Percentiles rank a stretch among this genome's conserved stretches.
These are phyloP conservation scores for Sebastes reedi DNA, from an alignment of 2,797 vertebrate genomes.

Conservation along the genomic window DNA sequence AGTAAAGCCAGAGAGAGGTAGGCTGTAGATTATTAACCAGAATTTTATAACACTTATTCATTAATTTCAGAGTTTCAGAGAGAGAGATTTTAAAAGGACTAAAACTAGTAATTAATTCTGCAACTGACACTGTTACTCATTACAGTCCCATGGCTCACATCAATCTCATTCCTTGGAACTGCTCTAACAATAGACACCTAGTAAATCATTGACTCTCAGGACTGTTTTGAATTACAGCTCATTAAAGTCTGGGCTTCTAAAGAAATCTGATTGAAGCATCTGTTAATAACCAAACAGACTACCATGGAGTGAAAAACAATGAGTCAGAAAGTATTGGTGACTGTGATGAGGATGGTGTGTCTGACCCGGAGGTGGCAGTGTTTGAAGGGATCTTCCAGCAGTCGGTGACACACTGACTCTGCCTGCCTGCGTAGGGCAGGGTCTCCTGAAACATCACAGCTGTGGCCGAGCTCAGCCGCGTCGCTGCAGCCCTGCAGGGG, in stretches of 20 bases:
- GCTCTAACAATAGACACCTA: not conserved
- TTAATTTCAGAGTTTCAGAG: not conserved
- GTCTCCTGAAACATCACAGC: slow-evolving; percentile 75
- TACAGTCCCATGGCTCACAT: not conserved
- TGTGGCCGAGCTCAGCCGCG: slow-evolving; percentile 75
- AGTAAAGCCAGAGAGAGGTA: not conserved
- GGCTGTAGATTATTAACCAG: not conserved
- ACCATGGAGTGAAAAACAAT: not conserved
- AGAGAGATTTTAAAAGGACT: not conserved
- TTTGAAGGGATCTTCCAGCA: slow-evolving; percentile 83
- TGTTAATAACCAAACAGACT: not conserved
- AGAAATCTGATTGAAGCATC: not conserved
- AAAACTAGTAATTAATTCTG: not conserved
- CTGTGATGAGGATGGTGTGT: not conserved
- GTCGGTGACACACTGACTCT: slow-evolving; percentile 77
- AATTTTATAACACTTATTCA: not conserved
- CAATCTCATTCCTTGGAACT: not conserved
- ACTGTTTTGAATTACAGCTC: not conserved
- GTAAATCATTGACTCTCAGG: not conserved
- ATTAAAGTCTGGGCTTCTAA: not conserved
- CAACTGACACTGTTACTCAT: not conserved
- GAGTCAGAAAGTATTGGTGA: not conserved
- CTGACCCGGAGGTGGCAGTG: slow-evolving; percentile 87
- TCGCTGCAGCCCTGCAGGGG: slow-evolving; percentile 82
- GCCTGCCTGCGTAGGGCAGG: slow-evolving; percentile 55